Evolutionary conservation across 92 coral and sea anemone species (phyloP), one percentile per base, ranked within the genome.

Genomic region (Bergia sp.): DNA sequence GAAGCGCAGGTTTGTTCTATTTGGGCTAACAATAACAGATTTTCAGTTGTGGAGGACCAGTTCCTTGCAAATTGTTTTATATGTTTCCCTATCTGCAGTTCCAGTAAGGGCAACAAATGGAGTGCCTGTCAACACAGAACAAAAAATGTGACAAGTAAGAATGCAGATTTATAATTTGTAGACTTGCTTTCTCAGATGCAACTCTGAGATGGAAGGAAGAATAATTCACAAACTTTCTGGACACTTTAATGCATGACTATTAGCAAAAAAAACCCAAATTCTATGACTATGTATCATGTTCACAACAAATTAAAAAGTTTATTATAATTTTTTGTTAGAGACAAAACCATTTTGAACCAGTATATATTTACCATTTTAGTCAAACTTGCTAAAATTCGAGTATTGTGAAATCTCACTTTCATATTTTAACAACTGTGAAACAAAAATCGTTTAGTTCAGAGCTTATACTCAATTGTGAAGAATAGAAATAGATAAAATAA

Each of bases 41-140:
- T 65, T 53, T 5, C 82, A 88, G 6, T 85, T 39, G 57, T 85
- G 55, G 74, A 85, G 39, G 16, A 72, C 12, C 13, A 92, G 92
- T 16, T 80, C 87, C 7, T 23, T 23, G 44, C 77, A 61, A 15
- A 89, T 58, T 36, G 87, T 81, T 37, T 80, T 58, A 73, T 53
- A 76, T 1, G 94, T 92, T 1, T 85, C 80, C 76, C 36, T 57
- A 40, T 92, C 90, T 73, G 94, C 91, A 5, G 94, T 92, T 12
- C 92, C 94, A 72, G 92, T 92, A 7, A 92, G 85, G 53, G 94
- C 94, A 37, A 92, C 69, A 21, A 92, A 55, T 84, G 91, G 91
- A 71, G 91, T 88, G n/a, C 75, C 89, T 86, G 64, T 55, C 64
- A 55, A 55, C 64, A 55, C 64, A 55, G 64, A 55, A 55, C 64